Conservation (phyloP, 2,888 invertebrate species). For the Drosophila pseudotalamancana region DNA sequence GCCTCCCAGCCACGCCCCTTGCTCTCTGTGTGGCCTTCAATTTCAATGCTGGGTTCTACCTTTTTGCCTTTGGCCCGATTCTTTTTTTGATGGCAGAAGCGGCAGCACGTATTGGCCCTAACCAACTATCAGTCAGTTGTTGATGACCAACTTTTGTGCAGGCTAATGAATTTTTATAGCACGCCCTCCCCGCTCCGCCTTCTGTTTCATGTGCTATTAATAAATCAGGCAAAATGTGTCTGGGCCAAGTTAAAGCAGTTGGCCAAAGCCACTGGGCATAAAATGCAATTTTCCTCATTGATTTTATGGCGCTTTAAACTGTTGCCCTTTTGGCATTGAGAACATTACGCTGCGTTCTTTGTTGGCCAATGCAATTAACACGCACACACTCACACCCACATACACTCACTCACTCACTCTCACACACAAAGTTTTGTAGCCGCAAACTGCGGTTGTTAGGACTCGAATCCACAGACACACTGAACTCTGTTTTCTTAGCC, state of each 20-base stretch:
- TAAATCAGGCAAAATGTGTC: slow-evolving; percentile 28
- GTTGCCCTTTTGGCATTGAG: slow-evolving; percentile 8
- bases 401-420: slow-evolving; percentile 4
- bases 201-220: slow-evolving; percentile 29
- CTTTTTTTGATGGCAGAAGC: background rate
- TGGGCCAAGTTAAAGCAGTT: slow-evolving; percentile 25
- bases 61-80: slow-evolving; percentile 38
- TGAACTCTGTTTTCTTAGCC: slow-evolving; percentile 9
- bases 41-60: slow-evolving; percentile 42
- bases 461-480: background rate
- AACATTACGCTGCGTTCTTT: slow-evolving; percentile 3
- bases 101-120: slow-evolving; percentile 9
- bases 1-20: slow-evolving; percentile 7
- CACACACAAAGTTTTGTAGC: slow-evolving; percentile 13
- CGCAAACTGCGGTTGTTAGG: slow-evolving; percentile 37
- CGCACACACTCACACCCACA: slow-evolving; percentile 3
- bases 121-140: slow-evolving; percentile 23
- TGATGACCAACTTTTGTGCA: slow-evolving; percentile 58
- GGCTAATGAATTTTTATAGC: slow-evolving; percentile 77
- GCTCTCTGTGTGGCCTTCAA: slow-evolving; percentile 26
- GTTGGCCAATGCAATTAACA: slow-evolving; percentile 61
- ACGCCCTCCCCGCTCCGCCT: background rate
- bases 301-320: slow-evolving; percentile 58
- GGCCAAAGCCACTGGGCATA: slow-evolving; percentile 2
- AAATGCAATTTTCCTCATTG: slow-evolving; percentile 37